A percentile compares a stretch with the other conserved stretches of the same genome.
phyloP scores from a whole-genome alignment of 1,140 invertebrate species.

The Scaptomyza hsui region DNA sequence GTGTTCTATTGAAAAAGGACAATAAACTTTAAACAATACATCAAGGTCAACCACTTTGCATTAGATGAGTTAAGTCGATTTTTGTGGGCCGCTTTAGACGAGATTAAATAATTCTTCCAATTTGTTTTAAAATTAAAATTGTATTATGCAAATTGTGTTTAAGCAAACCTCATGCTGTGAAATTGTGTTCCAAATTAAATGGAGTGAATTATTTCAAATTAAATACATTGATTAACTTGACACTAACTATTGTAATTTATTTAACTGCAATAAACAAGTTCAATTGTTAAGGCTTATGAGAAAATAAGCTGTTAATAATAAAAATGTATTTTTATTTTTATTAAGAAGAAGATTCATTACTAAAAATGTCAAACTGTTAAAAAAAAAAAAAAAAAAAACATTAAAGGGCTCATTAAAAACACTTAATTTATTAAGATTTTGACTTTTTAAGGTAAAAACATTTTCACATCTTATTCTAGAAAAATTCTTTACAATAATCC shows the following conservation, averaged over 20 bases:
- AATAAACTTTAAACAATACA: slow-evolving; percentile 72
- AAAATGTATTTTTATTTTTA: no score
- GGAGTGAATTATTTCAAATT: slow-evolving; percentile 2
- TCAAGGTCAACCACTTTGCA: slow-evolving; percentile 77
- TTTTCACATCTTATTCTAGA: no score
- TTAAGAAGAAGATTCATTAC: no score
- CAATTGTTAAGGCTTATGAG: neutral
- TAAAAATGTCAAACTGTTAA: no score
- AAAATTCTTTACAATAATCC: neutral
- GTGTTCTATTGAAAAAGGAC: slow-evolving; percentile 83
- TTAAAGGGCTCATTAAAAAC: no score
- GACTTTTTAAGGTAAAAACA: no score
- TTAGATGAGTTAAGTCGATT: slow-evolving; percentile 57
- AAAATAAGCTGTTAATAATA: neutral
- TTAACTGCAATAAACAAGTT: neutral
- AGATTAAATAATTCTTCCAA: slow-evolving; percentile 40
- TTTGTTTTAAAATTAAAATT: slow-evolving; percentile 37
- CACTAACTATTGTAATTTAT: neutral
- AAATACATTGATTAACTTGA: neutral
- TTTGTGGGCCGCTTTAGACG: slow-evolving; percentile 17
- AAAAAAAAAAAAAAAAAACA: no score
- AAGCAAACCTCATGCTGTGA: neutral
- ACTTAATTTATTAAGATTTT: no score
- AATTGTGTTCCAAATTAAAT: slow-evolving; percentile 14
- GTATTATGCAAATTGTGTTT: slow-evolving; percentile 40